phyloP scores from a whole-genome alignment of 92 coral and sea anemone genomes.

The Zoanthus sociatus region DNA sequence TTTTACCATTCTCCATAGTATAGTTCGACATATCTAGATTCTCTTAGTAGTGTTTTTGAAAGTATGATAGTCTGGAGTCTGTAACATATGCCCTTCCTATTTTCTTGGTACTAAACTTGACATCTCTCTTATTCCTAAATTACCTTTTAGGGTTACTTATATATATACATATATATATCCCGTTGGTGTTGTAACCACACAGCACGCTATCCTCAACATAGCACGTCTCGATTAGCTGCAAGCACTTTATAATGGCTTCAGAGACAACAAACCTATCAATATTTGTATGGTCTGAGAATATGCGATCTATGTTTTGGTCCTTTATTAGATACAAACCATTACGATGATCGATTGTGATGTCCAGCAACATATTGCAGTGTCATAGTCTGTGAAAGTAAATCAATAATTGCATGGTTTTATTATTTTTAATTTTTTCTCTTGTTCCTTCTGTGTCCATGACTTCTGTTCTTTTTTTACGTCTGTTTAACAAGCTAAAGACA shows the following conservation, averaged over 20 bases:
- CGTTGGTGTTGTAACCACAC: no score
- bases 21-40: neutral
- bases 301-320: slow-evolving; percentile 36
- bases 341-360: no score
- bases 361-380: slow-evolving; percentile 12
- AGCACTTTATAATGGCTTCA: slow-evolving; percentile 19
- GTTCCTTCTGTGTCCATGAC: no score
- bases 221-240: slow-evolving; percentile 44
- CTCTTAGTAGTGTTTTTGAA: neutral
- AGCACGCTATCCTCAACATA: slow-evolving; percentile 39
- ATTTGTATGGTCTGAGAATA: slow-evolving; percentile 51
- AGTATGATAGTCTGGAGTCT: slow-evolving; percentile 41
- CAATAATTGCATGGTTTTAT: slow-evolving; percentile 30
- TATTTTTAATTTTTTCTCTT: no score
- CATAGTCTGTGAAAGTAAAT: slow-evolving; percentile 41
- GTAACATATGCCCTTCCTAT: slow-evolving; percentile 47
- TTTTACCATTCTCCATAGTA: neutral
- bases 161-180: no score
- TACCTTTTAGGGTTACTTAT: no score
- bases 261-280: slow-evolving; percentile 49
- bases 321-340: slow-evolving; percentile 21
- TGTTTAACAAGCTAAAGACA: no score
- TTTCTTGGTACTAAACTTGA: no score
- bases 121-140: no score
- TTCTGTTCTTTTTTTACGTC: no score